Base-by-base conservation (phyloP, 1,140 invertebrate species). In the Gryllus bimaculatus region DNA sequence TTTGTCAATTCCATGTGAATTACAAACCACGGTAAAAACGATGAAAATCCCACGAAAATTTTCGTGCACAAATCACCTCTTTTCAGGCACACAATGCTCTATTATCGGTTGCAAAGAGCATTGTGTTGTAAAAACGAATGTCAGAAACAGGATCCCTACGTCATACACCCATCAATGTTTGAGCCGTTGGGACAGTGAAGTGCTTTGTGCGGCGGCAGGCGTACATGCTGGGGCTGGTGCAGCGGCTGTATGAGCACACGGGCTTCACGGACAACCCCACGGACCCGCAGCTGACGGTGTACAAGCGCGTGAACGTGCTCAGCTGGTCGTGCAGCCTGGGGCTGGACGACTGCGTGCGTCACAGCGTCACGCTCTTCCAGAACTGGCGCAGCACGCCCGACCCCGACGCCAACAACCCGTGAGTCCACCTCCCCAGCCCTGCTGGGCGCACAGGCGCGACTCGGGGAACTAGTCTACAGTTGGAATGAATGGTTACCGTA, bases 361-460 rank as follows among this genome's bases (percentile, higher is more conserved):
- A 93, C 76, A 90, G 92, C 2, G 88, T 90, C 0, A 85, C 86
- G 1, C 88, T 91, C 79, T 95, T 93, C 82, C 88, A 90, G 13
- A 91, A 91, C 82, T 95, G 93, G 93, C 86, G 91, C 20, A 85
- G 87, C 21, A 86, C 86, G 5, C 88, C 92, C 0, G 89, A 93
- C 84, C 93, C 93, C 7, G 91, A 93, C 83, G 84, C 85, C 7
- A 88, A 90, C 81, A 94, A 93, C 85, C 93, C 93, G 90, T 95
- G 88, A 88, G 89, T 88, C 47, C 83, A 74, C 49, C 21, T 39
- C 26, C 1, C 26, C 26, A 39, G 26, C 26, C 26, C n/a, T n/a
- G n/a, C n/a, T n/a, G n/a, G n/a, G n/a, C n/a, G n/a, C n/a, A n/a
- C n/a, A n/a, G n/a, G n/a, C n/a, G n/a, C n/a, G n/a, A n/a, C n/a